These are phyloP conservation scores for Oncorhynchus keta DNA, from an alignment of 2,113 vertebrate genomes.

Conservation along the genomic window DNA sequence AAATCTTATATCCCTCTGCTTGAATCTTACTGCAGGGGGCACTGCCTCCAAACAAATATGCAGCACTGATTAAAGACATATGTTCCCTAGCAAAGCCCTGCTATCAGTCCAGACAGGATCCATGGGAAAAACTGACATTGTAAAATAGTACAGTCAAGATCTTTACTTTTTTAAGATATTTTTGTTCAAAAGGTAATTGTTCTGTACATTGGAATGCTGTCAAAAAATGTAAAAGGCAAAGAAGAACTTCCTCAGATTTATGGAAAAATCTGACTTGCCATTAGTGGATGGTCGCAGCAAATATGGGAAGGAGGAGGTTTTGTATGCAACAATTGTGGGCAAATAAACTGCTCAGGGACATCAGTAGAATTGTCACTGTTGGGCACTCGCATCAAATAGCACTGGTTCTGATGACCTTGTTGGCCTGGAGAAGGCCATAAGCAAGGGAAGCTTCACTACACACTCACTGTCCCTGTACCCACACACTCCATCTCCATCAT, in stretches of 20 bases:
- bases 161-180: too few species aligned
- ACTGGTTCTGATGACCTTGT: neutral
- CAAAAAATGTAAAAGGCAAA: neutral
- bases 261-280: neutral
- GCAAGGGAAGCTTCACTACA: neutral
- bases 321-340: neutral
- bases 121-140: too few species aligned
- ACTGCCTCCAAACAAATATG: conserved; percentile 63
- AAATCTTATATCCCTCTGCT: conserved; percentile 52
- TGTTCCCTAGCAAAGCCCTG: too few species aligned
- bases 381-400: neutral
- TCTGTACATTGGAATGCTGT: too few species aligned
- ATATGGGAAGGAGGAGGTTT: neutral
- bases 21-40: conserved; percentile 75
- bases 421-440: neutral
- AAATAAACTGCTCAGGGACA: neutral
- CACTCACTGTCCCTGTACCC: neutral
- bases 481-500: neutral
- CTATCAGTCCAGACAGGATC: neutral
- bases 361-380: too few species aligned
- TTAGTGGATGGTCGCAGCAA: neutral
- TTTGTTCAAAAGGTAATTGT: too few species aligned
- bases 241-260: neutral
- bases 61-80: conserved; percentile 8
- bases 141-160: too few species aligned